These are phyloP conservation scores for Amphiduros pacificus DNA, from an alignment of 2,888 invertebrate genomes.

Conservation along the genomic window DNA sequence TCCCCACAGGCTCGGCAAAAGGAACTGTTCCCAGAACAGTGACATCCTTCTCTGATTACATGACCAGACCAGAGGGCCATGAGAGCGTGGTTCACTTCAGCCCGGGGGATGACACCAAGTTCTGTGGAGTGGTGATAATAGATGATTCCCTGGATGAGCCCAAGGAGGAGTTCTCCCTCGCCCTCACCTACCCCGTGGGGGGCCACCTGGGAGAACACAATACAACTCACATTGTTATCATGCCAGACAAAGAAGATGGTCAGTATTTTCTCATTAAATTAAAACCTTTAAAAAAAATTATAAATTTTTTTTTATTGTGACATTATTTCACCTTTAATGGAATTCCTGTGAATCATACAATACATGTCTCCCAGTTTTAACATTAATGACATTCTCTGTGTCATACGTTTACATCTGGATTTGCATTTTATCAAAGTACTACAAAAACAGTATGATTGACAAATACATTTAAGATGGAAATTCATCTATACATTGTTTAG, in stretches of 20 bases:
- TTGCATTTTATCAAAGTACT: too few relatives aligned
- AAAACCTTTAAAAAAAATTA: too few relatives aligned
- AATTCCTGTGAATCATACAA: too few relatives aligned
- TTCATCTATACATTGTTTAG: too few relatives aligned
- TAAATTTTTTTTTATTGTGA: too few relatives aligned
- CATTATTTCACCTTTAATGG: too few relatives aligned
- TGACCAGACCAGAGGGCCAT: constrained; percentile 48
- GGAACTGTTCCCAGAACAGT: constrained; percentile 50
- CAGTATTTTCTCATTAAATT: too few relatives aligned
- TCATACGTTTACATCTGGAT: too few relatives aligned
- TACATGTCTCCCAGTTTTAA: too few relatives aligned
- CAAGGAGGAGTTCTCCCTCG: constrained; percentile 50
- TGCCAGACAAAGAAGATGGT: constrained; percentile 55
- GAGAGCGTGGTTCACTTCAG: constrained; percentile 49
- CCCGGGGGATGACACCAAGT: constrained; percentile 41
- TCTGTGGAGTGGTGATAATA: constrained; percentile 52
- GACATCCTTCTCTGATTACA: constrained; percentile 55
- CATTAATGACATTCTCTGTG: too few relatives aligned
- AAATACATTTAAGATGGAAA: too few relatives aligned
- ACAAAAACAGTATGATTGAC: too few relatives aligned
- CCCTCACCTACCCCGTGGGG: constrained; percentile 48
- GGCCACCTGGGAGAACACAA: constrained; percentile 44
- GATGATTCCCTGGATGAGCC: constrained; percentile 58
- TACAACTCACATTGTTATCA: constrained; percentile 44
- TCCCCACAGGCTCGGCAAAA: constrained; percentile 46